phyloP scores from a whole-genome alignment of 2,888 invertebrate genomes.

The Salpingus planirostris region DNA sequence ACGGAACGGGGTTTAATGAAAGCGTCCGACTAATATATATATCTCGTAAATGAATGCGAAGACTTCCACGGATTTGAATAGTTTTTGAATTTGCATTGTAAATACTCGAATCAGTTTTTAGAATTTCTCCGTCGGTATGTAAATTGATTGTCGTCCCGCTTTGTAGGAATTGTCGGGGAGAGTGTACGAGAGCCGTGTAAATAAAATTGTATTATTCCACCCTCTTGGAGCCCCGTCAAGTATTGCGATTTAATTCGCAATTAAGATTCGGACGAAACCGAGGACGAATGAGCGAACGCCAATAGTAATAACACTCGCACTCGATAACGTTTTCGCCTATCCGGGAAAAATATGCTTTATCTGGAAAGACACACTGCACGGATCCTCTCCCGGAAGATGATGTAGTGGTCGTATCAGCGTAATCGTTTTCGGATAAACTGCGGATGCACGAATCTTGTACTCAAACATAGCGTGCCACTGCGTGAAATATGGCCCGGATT shows the following conservation, averaged over 20 bases:
- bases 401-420: constrained; percentile 19
- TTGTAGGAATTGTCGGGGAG: constrained; percentile 14
- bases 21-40: too few relatives aligned
- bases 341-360: too few relatives aligned
- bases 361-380: too few relatives aligned
- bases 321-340: too few relatives aligned
- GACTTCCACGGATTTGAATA: constrained; percentile 14
- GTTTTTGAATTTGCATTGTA: constrained; percentile 22
- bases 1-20: too few relatives aligned
- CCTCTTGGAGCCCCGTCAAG: too few relatives aligned
- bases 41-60: constrained; percentile 11
- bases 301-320: too few relatives aligned
- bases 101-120: constrained; percentile 24
- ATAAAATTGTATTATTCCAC: too few relatives aligned
- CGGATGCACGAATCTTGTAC: constrained; percentile 9
- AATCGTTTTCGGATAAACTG: constrained; percentile 24
- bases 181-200: constrained; percentile 16
- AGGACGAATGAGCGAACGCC: too few relatives aligned
- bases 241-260: too few relatives aligned
- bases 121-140: constrained; percentile 21
- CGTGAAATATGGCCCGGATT: constrained; percentile 19
- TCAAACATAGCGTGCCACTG: constrained; percentile 17
- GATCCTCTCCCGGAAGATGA: constrained; percentile 5
- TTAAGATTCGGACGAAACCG: too few relatives aligned
- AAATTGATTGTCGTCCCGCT: constrained; percentile 19